Conservation (phyloP, 2,888 invertebrate genomes). For the Galerucella pusilla region DNA sequence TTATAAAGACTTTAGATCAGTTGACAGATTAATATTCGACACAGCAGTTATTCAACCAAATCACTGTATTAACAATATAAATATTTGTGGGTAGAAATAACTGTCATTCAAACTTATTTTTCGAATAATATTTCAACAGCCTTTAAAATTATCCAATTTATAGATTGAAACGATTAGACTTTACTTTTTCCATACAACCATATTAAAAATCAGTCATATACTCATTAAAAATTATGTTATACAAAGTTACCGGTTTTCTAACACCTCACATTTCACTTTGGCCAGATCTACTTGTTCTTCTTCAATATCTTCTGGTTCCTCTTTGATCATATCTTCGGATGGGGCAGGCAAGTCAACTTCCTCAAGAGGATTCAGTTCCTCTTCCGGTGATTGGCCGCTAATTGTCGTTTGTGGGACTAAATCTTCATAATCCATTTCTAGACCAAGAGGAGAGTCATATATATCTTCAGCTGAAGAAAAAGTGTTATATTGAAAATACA, state of each 20-base stretch:
- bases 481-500: not conserved
- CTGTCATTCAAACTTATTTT: no score
- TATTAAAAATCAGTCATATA: conserved; percentile 23
- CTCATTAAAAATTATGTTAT: conserved; percentile 13
- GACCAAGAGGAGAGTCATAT: conserved; percentile 35
- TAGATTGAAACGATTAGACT: not conserved
- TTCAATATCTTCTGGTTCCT: conserved; percentile 23
- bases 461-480: conserved; percentile 34
- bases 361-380: conserved; percentile 1
- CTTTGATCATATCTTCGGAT: conserved; percentile 16
- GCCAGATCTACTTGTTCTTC: conserved; percentile 21
- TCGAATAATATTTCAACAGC: not conserved
- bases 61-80: no score
- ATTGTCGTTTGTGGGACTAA: conserved; percentile 25
- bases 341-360: conserved; percentile 14
- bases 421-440: conserved; percentile 42
- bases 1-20: no score
- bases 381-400: not conserved
- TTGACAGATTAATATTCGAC: no score
- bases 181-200: not conserved
- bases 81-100: no score
- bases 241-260: conserved; percentile 25
- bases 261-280: conserved; percentile 17
- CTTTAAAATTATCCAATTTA: not conserved
- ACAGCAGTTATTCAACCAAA: no score